Evolutionary conservation across 2,888 invertebrate genomes (phyloP), one percentile per base, ranked within the genome.

Genomic region (Dasypolia templi): DNA sequence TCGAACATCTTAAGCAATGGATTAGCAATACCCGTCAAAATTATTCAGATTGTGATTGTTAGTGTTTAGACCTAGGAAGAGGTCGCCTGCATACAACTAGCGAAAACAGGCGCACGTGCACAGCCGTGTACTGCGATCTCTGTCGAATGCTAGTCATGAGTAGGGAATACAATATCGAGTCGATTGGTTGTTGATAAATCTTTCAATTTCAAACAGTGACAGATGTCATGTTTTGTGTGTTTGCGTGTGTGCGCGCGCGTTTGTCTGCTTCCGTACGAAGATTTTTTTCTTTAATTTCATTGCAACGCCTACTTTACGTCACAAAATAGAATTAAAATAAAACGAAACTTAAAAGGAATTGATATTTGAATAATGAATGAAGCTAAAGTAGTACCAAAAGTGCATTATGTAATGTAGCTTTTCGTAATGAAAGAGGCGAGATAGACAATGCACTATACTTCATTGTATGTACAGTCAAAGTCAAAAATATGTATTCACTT

Each of bases 341-440:
- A 32, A 35, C 68, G 26, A 6, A 69, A 70, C 69, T 39, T 49
- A 55, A 6, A 29, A 77, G 51, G 44, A 69, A 58, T 68, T 75
- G 42, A 51, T 51, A 3, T 46, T 77, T 35, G 17, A 39, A 17
- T 56, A 46, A n/a, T n/a, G n/a, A n/a, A n/a, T n/a, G 12, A 46
- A n/a, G n/a, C 26, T 68, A 14, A 32, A 44, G 42, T 44, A 51
- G 32, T 77, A 78, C 78, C 75, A 32, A 53, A 17, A 9, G 75
- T 75, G 75, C 75, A 75, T 75, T 75, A 77, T 77, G 46, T 69
- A 77, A 77, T 75, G 42, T 77, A 75, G 75, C 56, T 68, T 66
- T 58, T 58, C 14, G 32, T 76, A 66, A 64, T 44, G 3, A 12
- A 44, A 39, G 12, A 65, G 12, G 46, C n/a, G 53, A 29, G 2